Evolutionary conservation across 2,113 vertebrate genomes (phyloP).

Genomic region (Gobio gobio): DNA sequence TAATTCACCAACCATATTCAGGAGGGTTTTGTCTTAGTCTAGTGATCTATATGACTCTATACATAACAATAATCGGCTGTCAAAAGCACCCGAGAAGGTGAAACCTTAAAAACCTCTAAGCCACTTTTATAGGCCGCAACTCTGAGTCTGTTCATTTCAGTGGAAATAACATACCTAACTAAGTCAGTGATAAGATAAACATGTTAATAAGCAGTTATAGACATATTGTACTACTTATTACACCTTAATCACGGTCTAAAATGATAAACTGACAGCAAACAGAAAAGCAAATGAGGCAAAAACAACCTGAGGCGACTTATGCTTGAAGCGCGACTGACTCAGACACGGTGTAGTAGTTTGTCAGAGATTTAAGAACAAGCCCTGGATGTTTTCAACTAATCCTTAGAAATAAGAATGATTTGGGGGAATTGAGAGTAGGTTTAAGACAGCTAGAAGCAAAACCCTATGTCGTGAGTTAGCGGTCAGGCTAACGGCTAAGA

Average conservation of each 20-base stretch:
- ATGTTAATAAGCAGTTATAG: no score
- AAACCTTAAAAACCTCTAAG: conserved; percentile 14
- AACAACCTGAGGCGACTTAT: conserved; percentile 20
- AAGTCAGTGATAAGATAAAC: background rate
- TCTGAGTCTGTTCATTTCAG: background rate
- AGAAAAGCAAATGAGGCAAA: background rate
- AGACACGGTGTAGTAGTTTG: background rate
- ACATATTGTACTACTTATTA: background rate
- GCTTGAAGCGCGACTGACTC: background rate
- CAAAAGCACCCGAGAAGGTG: background rate
- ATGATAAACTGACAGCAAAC: background rate
- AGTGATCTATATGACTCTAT: background rate
- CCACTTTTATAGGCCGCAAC: conserved; percentile 19
- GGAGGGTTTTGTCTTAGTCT: background rate
- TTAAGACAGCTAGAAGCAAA: background rate
- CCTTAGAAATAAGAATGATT: background rate
- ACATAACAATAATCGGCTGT: background rate
- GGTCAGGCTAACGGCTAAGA: conserved; percentile 37
- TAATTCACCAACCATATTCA: background rate
- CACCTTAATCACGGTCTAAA: background rate
- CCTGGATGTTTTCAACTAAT: background rate
- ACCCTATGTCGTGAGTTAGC: conserved; percentile 29
- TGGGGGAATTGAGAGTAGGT: background rate
- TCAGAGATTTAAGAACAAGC: background rate
- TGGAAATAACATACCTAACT: background rate